A percentile compares a stretch with the other conserved stretches of the same genome.
phyloP scores from a whole-genome alignment of 1,140 invertebrate genomes.

The Drosophila punjabiensis region DNA sequence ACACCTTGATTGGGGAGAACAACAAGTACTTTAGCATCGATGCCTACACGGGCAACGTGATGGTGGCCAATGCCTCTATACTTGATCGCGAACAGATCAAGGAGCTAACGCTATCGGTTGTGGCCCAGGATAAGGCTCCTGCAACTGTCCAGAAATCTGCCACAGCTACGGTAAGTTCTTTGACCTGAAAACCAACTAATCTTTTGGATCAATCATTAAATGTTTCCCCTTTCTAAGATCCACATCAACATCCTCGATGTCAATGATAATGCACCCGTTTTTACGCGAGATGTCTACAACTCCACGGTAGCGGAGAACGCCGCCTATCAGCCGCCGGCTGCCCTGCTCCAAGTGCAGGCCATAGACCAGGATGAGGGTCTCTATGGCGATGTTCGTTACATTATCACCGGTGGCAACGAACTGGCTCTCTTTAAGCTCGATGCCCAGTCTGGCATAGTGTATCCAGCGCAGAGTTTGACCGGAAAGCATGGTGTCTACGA shows the following conservation, averaged over 20 bases:
- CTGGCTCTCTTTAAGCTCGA: conserved; percentile 90
- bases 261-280: conserved; percentile 94
- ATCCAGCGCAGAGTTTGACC: conserved; percentile 89
- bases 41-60: conserved; percentile 91
- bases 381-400: conserved; percentile 91
- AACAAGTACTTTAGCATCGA: conserved; percentile 90
- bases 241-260: conserved; percentile 92
- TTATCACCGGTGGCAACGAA: conserved; percentile 90
- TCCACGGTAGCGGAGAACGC: conserved; percentile 94
- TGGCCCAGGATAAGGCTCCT: conserved; percentile 92
- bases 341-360: conserved; percentile 91
- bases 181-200: too few species aligned
- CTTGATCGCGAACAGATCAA: conserved; percentile 92
- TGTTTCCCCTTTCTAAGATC: conserved; percentile 85
- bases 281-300: conserved; percentile 90
- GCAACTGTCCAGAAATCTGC: conserved; percentile 88
- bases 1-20: conserved; percentile 90
- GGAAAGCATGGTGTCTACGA: conserved; percentile 88
- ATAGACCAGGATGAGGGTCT: conserved; percentile 92
- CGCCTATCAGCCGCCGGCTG: conserved; percentile 90
- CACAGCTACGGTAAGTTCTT: conserved; percentile 88
- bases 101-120: conserved; percentile 91
- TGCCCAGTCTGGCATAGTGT: conserved; percentile 90
- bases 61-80: conserved; percentile 89
- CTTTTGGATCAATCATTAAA: too few species aligned